A percentile compares a stretch with the other conserved stretches of the same genome.
phyloP scores from a whole-genome alignment of 1,140 invertebrate genomes.

The Drosophila tristis region DNA sequence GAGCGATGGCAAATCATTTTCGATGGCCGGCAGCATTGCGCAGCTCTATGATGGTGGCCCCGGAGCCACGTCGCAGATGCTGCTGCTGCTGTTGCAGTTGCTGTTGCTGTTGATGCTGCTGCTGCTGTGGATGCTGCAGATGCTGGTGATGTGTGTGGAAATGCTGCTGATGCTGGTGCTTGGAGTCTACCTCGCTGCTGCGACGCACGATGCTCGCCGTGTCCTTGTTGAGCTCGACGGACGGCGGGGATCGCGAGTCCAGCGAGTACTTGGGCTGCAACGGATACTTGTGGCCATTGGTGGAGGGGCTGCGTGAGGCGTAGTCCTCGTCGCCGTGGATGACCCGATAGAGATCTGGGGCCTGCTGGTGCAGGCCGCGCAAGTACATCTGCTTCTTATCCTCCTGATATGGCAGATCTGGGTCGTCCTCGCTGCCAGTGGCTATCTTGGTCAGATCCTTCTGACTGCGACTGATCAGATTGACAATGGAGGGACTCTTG shows the following conservation, averaged over 20 bases:
- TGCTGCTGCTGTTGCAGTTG: slow-evolving; percentile 47
- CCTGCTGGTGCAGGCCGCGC: slow-evolving; percentile 89
- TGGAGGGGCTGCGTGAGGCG: background rate
- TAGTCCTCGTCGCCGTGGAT: slow-evolving; percentile 85
- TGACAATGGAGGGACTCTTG: slow-evolving; percentile 93
- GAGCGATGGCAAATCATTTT: slow-evolving; percentile 40
- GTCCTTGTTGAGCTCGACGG: slow-evolving; percentile 82
- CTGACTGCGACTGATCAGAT: slow-evolving; percentile 92
- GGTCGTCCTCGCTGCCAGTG: slow-evolving; percentile 39
- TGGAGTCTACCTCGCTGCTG: slow-evolving; percentile 86
- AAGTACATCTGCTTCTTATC: slow-evolving; percentile 90
- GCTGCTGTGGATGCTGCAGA: slow-evolving; percentile 33
- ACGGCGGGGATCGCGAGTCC: slow-evolving; percentile 69
- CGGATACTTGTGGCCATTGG: slow-evolving; percentile 54
- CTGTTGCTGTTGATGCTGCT: slow-evolving; percentile 28
- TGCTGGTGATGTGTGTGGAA: slow-evolving; percentile 27
- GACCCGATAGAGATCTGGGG: slow-evolving; percentile 90
- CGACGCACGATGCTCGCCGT: slow-evolving; percentile 85
- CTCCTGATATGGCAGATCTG: slow-evolving; percentile 44
- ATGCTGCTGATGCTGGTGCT: slow-evolving; percentile 45
- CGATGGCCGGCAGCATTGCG: slow-evolving; percentile 49
- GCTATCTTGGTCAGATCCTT: slow-evolving; percentile 87
- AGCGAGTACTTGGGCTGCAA: slow-evolving; percentile 72
- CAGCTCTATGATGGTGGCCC: slow-evolving; percentile 67
- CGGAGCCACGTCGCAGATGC: slow-evolving; percentile 60